These are phyloP conservation scores for Pandemis cinnamomeana DNA, from an alignment of 2,888 invertebrate species.

Conservation along the genomic window DNA sequence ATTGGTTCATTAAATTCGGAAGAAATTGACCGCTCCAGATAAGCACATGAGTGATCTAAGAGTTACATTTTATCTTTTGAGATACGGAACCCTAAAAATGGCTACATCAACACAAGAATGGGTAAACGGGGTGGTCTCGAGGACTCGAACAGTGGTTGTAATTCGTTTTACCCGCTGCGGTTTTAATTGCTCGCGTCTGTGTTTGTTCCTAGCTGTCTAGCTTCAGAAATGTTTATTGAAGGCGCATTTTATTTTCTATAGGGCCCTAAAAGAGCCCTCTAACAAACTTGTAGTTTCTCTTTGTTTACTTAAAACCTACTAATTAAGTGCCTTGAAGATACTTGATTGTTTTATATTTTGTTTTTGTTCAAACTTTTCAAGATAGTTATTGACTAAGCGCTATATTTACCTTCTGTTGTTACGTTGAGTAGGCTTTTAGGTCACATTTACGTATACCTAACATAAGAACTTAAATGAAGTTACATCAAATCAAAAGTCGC, in stretches of 20 bases:
- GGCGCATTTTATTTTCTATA: slow-evolving; percentile 33
- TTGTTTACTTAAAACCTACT: background rate
- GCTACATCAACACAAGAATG: background rate
- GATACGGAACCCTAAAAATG: background rate
- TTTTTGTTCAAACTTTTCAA: background rate
- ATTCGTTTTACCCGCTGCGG: slow-evolving; percentile 7
- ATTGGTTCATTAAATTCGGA: too few species aligned
- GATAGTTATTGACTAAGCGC: too few species aligned
- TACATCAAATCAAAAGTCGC: too few species aligned
- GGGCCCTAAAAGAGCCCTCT: slow-evolving; percentile 20
- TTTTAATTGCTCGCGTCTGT: slow-evolving; percentile 14
- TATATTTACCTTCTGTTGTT: too few species aligned
- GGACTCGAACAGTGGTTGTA: slow-evolving; percentile 1
- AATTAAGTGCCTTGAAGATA: background rate
- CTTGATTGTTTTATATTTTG: background rate
- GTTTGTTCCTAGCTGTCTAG: background rate
- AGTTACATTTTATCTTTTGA: too few species aligned
- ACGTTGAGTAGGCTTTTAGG: too few species aligned
- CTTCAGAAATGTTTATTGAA: slow-evolving; percentile 27
- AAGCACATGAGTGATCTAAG: too few species aligned
- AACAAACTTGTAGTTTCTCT: slow-evolving; percentile 2
- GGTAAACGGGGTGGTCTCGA: background rate
- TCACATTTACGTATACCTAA: too few species aligned
- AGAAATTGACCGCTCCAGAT: too few species aligned
- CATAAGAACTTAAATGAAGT: too few species aligned